These are phyloP conservation scores for Hydrozoanthus gracilis DNA, from an alignment of 92 coral and sea anemone genomes.

Conservation along the genomic window DNA sequence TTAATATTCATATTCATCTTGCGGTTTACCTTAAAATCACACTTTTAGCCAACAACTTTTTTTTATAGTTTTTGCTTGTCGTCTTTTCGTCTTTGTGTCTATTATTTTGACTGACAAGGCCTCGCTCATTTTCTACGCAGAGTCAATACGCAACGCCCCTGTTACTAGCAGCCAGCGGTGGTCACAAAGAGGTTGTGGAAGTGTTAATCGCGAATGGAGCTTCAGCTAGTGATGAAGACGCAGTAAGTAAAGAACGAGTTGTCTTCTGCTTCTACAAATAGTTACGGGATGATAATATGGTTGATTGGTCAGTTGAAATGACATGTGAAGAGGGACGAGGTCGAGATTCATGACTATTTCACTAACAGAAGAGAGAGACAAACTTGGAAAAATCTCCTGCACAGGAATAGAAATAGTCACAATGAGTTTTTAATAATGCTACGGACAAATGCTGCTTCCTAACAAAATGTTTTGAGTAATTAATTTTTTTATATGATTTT, in stretches of 20 bases:
- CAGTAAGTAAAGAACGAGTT: constrained; percentile 58
- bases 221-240: constrained; percentile 91
- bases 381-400: too few relatives aligned
- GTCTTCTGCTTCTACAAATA: background rate
- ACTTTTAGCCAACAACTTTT: too few relatives aligned
- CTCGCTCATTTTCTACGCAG: constrained; percentile 43
- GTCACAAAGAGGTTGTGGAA: constrained; percentile 95
- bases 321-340: too few relatives aligned
- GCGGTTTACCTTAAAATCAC: too few relatives aligned
- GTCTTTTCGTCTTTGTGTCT: background rate
- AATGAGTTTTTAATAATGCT: too few relatives aligned
- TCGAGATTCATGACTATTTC: too few relatives aligned
- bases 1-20: too few relatives aligned
- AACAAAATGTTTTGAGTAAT: background rate
- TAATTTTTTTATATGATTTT: background rate
- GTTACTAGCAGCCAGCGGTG: constrained; percentile 98
- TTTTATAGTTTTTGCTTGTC: too few relatives aligned
- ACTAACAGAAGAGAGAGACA: too few relatives aligned
- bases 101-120: background rate
- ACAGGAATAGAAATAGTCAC: too few relatives aligned
- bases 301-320: too few relatives aligned
- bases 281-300: background rate
- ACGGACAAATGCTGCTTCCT: background rate
- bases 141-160: constrained; percentile 93
- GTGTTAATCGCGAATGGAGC: constrained; percentile 92